These are phyloP conservation scores for Ethmia dodecea DNA, from an alignment of 2,888 invertebrate genomes.

Conservation along the genomic window DNA sequence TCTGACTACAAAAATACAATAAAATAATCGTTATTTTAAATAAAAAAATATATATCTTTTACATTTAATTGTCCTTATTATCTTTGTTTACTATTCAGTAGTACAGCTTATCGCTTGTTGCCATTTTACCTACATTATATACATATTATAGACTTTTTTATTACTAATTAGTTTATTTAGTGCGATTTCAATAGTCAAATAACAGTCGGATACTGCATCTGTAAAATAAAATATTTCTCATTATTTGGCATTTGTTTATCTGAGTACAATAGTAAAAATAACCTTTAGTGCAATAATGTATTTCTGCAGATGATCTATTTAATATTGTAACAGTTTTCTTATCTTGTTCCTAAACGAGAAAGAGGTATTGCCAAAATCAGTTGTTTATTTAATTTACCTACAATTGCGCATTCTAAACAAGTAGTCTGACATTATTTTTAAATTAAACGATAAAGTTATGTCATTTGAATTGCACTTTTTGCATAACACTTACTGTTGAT, in stretches of 20 bases:
- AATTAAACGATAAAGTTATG: constrained; percentile 8
- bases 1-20: too few species aligned
- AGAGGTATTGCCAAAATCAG: neutral
- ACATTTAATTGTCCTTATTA: too few species aligned
- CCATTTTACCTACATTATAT: too few species aligned
- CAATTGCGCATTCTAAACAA: constrained; percentile 1
- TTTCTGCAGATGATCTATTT: neutral
- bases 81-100: too few species aligned
- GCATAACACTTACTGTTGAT: constrained; percentile 68
- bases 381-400: neutral
- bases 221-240: too few species aligned
- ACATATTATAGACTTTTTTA: too few species aligned
- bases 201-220: too few species aligned
- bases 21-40: too few species aligned
- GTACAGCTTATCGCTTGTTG: too few species aligned
- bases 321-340: neutral
- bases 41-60: too few species aligned
- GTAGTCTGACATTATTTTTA: constrained; percentile 4
- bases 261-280: neutral
- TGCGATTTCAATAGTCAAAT: too few species aligned
- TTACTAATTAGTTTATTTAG: too few species aligned
- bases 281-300: neutral
- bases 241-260: neutral
- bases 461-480: constrained; percentile 65
- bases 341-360: neutral